A percentile compares a stretch with the other conserved stretches of the same genome.
phyloP scores from a whole-genome alignment of 2,888 invertebrate genomes.

The Gisinianus flammeolus region DNA sequence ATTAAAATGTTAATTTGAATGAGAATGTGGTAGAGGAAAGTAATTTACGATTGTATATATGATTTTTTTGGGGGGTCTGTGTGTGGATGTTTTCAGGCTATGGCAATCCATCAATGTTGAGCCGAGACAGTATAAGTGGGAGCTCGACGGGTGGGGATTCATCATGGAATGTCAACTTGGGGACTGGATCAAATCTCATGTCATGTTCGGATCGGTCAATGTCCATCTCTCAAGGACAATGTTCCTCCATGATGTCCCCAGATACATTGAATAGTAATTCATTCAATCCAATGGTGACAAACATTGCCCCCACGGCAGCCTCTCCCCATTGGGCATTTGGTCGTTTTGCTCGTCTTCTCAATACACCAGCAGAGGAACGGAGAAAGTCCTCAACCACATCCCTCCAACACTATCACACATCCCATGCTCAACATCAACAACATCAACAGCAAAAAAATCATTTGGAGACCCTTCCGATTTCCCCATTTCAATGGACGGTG shows the following conservation, averaged over 20 bases:
- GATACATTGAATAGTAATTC: neutral
- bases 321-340: constrained; percentile 9
- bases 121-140: constrained; percentile 22
- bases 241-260: neutral
- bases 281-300: neutral
- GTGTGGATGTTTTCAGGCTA: constrained; percentile 22
- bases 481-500: neutral
- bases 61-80: neutral
- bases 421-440: constrained; percentile 20
- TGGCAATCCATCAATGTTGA: constrained; percentile 31
- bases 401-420: constrained; percentile 19
- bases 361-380: constrained; percentile 30
- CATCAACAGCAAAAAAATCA: constrained; percentile 17
- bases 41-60: neutral
- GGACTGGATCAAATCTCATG: constrained; percentile 6
- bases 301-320: neutral
- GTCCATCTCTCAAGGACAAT: neutral
- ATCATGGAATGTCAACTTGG: constrained; percentile 33
- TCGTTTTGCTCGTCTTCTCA: constrained; percentile 41
- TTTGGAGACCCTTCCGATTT: neutral
- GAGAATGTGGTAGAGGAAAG: too few species aligned
- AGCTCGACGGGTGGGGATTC: constrained; percentile 1
- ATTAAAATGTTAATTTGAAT: too few species aligned
- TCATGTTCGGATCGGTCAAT: constrained; percentile 23
- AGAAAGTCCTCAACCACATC: constrained; percentile 20